Evolutionary conservation across 2,888 invertebrate genomes (phyloP).

Genomic region (Dryococelus australis): DNA sequence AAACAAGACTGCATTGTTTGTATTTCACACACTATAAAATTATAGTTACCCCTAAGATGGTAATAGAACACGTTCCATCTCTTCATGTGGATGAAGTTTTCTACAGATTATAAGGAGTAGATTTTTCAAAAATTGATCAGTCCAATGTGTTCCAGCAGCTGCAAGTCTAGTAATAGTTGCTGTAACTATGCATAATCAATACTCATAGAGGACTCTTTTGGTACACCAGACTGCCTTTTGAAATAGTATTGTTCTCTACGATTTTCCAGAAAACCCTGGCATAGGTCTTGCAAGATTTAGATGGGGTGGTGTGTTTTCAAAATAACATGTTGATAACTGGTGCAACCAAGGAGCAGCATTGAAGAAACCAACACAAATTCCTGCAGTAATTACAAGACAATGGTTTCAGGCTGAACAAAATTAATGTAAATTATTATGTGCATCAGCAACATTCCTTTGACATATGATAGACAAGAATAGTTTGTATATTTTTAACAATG

Average conservation of each 20-base stretch:
- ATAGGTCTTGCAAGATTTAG: background rate
- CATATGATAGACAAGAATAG: background rate
- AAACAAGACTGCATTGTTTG: background rate
- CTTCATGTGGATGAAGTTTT: background rate
- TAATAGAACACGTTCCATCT: background rate
- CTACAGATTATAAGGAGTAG: background rate
- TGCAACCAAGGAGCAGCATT: background rate
- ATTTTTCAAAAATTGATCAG: background rate
- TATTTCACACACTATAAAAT: background rate
- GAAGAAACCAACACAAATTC: background rate
- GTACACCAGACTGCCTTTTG: background rate
- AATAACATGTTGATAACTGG: background rate
- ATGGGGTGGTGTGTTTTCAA: background rate
- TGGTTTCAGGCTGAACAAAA: constrained; percentile 38
- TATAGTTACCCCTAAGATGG: background rate
- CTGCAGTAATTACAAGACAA: constrained; percentile 22
- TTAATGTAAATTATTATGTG: constrained; percentile 43
- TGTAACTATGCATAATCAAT: background rate
- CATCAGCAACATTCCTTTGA: background rate
- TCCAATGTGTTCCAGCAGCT: background rate
- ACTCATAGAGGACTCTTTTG: background rate
- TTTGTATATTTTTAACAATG: background rate
- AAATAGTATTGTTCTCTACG: background rate
- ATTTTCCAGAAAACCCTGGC: background rate
- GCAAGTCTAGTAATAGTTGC: background rate